Evolutionary conservation across 2,113 vertebrate genomes (phyloP).

Genomic region (Carettochelys insculpta): DNA sequence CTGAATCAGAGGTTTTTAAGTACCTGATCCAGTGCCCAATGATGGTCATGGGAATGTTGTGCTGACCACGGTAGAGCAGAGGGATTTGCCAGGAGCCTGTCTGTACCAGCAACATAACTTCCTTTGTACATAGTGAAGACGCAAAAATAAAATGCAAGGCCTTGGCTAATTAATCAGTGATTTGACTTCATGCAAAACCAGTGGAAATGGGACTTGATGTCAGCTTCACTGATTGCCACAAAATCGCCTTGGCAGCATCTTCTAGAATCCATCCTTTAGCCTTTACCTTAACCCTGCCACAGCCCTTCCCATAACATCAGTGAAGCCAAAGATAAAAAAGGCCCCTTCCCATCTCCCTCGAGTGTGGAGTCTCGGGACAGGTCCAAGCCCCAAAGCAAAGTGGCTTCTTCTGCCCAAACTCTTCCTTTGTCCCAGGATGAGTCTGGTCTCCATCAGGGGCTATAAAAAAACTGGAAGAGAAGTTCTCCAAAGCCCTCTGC

Average conservation of each 20-base stretch:
- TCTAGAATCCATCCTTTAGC: not conserved
- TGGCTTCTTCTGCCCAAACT: not conserved
- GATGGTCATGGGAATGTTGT: not conserved
- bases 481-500: not conserved
- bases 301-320: not conserved
- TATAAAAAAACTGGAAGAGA: not conserved
- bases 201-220: not conserved
- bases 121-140: not conserved
- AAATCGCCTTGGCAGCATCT: not conserved
- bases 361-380: not conserved
- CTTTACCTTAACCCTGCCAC: not conserved
- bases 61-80: not conserved
- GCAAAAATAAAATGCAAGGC: not conserved
- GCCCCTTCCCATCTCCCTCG: not conserved
- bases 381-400: not conserved
- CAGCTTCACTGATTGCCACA: not conserved
- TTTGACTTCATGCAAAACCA: not conserved
- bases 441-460: not conserved
- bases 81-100: not conserved
- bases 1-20: not conserved
- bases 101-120: not conserved
- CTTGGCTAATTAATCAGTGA: not conserved
- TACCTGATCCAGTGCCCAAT: not conserved
- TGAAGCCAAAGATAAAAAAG: not conserved
- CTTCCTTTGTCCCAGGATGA: not conserved